phyloP scores from a whole-genome alignment of 2,888 invertebrate species.

The Rhaphigaster nebulosa region DNA sequence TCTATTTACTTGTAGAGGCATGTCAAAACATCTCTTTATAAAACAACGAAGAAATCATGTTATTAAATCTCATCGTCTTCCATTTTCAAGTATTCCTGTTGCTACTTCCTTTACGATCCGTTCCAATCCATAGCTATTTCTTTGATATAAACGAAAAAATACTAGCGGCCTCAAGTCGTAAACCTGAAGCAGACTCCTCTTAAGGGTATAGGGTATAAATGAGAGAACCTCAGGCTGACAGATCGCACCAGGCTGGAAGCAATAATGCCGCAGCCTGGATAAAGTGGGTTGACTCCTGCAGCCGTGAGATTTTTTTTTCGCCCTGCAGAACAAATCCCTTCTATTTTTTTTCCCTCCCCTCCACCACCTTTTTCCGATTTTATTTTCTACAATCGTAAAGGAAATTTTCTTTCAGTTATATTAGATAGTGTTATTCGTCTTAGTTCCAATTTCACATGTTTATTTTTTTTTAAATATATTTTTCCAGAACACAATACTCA shows the following conservation, averaged over 20 bases:
- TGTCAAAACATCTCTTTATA: neutral
- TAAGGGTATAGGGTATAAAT: neutral
- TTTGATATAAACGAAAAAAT: neutral
- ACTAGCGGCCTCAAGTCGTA: neutral
- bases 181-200: neutral
- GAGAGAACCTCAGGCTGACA: neutral
- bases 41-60: neutral
- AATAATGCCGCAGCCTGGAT: constrained; percentile 19
- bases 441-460: neutral
- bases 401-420: constrained; percentile 30
- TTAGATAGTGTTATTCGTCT: neutral
- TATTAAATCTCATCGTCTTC: neutral
- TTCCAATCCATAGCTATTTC: neutral
- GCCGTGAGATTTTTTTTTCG: constrained; percentile 20
- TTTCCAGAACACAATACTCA: neutral
- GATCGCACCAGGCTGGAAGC: constrained; percentile 14
- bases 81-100: neutral
- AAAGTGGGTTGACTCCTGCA: constrained; percentile 39
- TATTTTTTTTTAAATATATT: neutral
- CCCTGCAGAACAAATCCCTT: constrained; percentile 15
- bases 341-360: neutral
- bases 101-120: neutral
- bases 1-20: neutral
- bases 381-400: constrained; percentile 1
- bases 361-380: neutral